A percentile compares a stretch with the other conserved stretches of the same genome.
Evolutionary conservation across 2,888 invertebrate species (phyloP).

Genomic region (Euproctis similis): DNA sequence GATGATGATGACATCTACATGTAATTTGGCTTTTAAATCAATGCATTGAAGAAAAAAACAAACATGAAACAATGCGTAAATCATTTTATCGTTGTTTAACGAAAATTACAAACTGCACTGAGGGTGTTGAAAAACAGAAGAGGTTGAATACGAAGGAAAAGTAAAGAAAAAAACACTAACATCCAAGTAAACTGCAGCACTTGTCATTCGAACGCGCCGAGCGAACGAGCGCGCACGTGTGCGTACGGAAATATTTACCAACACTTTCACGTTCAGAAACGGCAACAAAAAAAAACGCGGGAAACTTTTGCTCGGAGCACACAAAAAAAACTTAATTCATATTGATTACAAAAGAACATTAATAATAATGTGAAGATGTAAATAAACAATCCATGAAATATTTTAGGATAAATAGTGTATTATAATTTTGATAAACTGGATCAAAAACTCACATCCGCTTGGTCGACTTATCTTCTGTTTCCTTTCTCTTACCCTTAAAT

Average conservation of each 20-base stretch:
- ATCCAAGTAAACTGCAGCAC: too few species aligned
- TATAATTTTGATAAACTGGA: slow-evolving; percentile 12
- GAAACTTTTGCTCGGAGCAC: slow-evolving; percentile 27
- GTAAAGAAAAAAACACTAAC: too few species aligned
- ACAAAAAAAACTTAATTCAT: slow-evolving; percentile 26
- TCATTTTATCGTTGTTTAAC: slow-evolving; percentile 21
- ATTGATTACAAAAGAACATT: slow-evolving; percentile 44
- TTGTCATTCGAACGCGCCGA: slow-evolving; percentile 49
- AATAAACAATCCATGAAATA: slow-evolving; percentile 22
- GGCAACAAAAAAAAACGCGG: slow-evolving; percentile 51
- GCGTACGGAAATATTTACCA: slow-evolving; percentile 25
- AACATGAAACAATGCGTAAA: too few species aligned
- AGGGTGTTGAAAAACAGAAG: slow-evolving; percentile 19
- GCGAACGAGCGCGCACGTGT: slow-evolving; percentile 56
- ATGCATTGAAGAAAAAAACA: too few species aligned
- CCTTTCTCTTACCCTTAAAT: slow-evolving; percentile 34
- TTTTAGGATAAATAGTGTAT: too few species aligned
- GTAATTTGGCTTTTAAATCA: too few species aligned
- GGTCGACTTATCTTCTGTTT: slow-evolving; percentile 28
- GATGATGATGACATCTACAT: too few species aligned
- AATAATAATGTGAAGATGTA: slow-evolving; percentile 47
- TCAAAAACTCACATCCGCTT: slow-evolving; percentile 20
- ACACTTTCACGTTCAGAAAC: slow-evolving; percentile 58
- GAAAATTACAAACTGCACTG: slow-evolving; percentile 11
- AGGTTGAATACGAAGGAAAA: slow-evolving; percentile 26